phyloP scores from a whole-genome alignment of 2,888 invertebrate species.

The Suillia variegata region DNA sequence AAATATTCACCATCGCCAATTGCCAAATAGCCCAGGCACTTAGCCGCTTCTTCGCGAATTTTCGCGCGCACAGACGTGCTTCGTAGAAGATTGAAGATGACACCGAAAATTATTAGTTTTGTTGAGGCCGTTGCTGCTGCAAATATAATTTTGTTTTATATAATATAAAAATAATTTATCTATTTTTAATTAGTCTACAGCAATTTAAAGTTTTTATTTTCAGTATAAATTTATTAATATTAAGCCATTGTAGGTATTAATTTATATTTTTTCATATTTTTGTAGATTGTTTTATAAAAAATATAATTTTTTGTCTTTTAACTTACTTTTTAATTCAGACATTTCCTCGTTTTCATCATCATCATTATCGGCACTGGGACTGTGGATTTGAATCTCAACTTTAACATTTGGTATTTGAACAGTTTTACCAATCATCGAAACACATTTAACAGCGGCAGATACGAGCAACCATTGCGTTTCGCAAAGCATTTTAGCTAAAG shows the following conservation, averaged over 20 bases:
- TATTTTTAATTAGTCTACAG: slow-evolving; percentile 25
- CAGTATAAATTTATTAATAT: no score
- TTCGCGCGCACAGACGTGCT: slow-evolving; percentile 74
- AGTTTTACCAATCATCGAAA: slow-evolving; percentile 74
- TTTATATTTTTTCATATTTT: no score
- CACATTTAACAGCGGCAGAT: slow-evolving; percentile 72
- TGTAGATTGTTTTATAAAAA: no score
- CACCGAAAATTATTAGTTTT: slow-evolving; percentile 73
- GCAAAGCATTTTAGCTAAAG: slow-evolving; percentile 69
- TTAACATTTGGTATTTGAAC: slow-evolving; percentile 70
- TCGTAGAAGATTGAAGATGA: slow-evolving; percentile 73
- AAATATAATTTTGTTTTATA: slow-evolving; percentile 11
- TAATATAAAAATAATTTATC: slow-evolving; percentile 1
- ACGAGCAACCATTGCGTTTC: slow-evolving; percentile 69
- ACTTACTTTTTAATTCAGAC: slow-evolving; percentile 31
- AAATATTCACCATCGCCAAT: slow-evolving; percentile 81
- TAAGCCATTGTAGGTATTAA: no score
- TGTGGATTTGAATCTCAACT: slow-evolving; percentile 50
- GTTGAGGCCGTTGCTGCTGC: slow-evolving; percentile 62
- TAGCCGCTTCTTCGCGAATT: slow-evolving; percentile 77
- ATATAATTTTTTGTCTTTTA: no score
- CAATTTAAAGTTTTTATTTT: no score
- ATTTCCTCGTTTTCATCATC: no score
- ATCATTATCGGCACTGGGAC: slow-evolving; percentile 34
- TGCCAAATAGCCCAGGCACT: slow-evolving; percentile 78